Evolutionary conservation across 1,140 invertebrate genomes (phyloP), one percentile per base, ranked within the genome.

Genomic region (Pseudomyrmex gracilis): DNA sequence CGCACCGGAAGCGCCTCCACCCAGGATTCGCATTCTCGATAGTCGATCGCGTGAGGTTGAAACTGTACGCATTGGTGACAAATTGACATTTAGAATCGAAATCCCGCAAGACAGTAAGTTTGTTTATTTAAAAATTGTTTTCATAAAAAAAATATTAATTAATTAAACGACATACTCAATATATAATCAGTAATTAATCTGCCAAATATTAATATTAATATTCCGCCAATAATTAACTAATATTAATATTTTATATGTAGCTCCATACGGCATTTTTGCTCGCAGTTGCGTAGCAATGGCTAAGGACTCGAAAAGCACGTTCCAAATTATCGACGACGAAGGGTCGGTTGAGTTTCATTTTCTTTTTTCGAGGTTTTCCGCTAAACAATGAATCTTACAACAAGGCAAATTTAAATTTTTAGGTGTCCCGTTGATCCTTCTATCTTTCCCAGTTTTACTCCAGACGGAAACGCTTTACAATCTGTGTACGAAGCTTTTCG

Each of bases 231-330:
- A 20, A 45, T 63, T 77, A 68, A 70, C 24, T 60, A 4, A 70
- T 73, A 60, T 60, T 83, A 20, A 67, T 49, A 57, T 68, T 55
- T 86, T 84, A 86, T 91, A 95, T 95, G 55, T 94, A 99, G 98
- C 98, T 94, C 98, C 98, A 9, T 99, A 99, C 91, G 98, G 98
- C 82, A 99, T 99, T 89, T 99, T 99, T 93, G 98, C 98, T 49
- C 96, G 98, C 90, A 98, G 98, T 92, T 99, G 98, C 92, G 97
- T 99, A 34, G 98, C 98, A 51, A 99, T 99, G 98, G 98, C 98
- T 57, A 99, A 99, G 94, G 98, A 99, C 92, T 98, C 98, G 0
- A 97, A 98, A 94, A 98, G 97, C 91, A 99, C 98, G 17, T 99
- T 99, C 96, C 97, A 98, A 91, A 99, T 99, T 90, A 98, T 99